Base-by-base conservation (phyloP, 2,113 vertebrate species). In the Megaptera novaeangliae region DNA sequence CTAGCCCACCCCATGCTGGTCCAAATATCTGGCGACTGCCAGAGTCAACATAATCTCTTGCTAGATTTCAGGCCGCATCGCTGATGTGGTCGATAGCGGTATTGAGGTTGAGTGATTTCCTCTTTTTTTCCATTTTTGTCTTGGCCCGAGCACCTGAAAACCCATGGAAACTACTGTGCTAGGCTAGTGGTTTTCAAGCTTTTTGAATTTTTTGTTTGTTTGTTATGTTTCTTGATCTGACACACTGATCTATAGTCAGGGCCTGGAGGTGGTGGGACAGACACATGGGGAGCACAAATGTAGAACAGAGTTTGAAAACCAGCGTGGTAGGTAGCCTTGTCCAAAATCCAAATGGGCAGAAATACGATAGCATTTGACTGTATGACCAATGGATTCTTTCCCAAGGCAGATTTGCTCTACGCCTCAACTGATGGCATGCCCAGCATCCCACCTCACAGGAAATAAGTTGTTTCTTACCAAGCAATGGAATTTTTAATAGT, bases 131-230 rank as follows among this genome's bases (percentile, higher is more conserved):
- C 13, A 4, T 96, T 96, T 83, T 95, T 14, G 3, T 87, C 80
- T 94, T 95, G 96, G 91, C 64, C n/a, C 2, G 41, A 96, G 82
- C 68, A 89, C 87, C 68, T 96, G 85, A 83, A 85, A 96, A 89
- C 36, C 55, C 82, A 20, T 59, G 77, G 94, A 96, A 95, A 91
- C 31, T 46, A 39, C 82, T 88, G 83, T 85, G 91, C 71, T 64
- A 6, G 77, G 27, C 29, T 74, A n/a, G 81, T 83, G 78, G 49
- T 80, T 96, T 91, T 91, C 36, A 78, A 68, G 57, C 7, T 86
- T 81, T 94, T 27, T 75, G 61, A 44, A 14, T 31, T 83, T 69
- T 87, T 66, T 44, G 36, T 34, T 61, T 44, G 36, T 36, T 87
- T 83, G 27, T 90, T 94, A n/a, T 39, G 96, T 82, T 93, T 91